Evolutionary conservation across 2,888 invertebrate species (phyloP), one percentile per base, ranked within the genome.

Genomic region (Tholera decimalis): DNA sequence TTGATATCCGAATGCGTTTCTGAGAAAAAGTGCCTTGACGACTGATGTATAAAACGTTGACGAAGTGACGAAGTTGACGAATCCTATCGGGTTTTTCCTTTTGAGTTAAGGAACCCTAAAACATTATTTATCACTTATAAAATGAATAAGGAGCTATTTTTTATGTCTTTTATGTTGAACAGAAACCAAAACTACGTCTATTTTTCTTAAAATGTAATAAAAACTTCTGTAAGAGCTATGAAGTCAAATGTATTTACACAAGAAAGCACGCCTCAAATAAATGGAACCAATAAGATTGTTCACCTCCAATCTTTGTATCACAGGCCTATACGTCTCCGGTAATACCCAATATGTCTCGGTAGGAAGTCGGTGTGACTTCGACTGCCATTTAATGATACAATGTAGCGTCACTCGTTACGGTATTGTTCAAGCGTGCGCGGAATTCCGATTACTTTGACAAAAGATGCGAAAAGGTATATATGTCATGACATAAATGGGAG

Each of bases 371-470:
- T 60, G 43, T 41, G 64, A 77, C 68, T 68, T 51, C 73, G 57
- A 69, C 68, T 73, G 57, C 65, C 66, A 73, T 74, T 60, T 78
- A 78, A 73, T 77, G 78, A 73, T 43, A 68, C 64, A 57, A 63
- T 65, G 65, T 68, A 57, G 46, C 67, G 35, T 51, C 65, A 60
- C 68, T 77, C 78, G 73, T 80, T 78, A 80, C 68, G 50, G 49
- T 47, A 73, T 80, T 68, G 78, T 78, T 77, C 61, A 58, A 72
- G 81, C 81, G 63, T 73, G 73, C 28, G 62, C 20, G 35, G 73
- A 81, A 78, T 78, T 50, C 51, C 78, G 64, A 78, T 80, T 66
- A 60, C 81, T 78, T 77, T 78, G 78, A 80, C 81, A 65, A 80
- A 73, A 60, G 67, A 77, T 44, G 50, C 18, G 61, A 47, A 26